A percentile compares a stretch with the other conserved stretches of the same genome.
Evolutionary conservation across 2,797 vertebrate genomes (phyloP).

Genomic region (Dendrocincla tyrannina): DNA sequence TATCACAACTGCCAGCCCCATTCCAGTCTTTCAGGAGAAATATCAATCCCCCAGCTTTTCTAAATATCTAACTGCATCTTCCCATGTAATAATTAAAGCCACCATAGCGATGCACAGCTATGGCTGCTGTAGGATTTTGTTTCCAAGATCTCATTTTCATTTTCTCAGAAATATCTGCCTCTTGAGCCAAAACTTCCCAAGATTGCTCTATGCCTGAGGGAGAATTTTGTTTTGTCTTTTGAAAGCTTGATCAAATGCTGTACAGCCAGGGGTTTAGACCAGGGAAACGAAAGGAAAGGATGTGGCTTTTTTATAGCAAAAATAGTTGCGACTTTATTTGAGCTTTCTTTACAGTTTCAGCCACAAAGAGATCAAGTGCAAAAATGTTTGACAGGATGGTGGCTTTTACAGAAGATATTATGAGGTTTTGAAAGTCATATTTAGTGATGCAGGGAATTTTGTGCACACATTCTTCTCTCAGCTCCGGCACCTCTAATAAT

Average conservation of each 20-base stretch:
- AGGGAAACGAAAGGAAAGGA: not conserved
- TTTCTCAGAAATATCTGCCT: not conserved
- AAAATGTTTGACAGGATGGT: conserved; percentile 15
- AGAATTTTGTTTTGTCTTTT: conserved; percentile 30
- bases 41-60: not conserved
- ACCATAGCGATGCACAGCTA: not conserved
- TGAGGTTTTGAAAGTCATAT: conserved; percentile 23
- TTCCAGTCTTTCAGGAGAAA: not conserved
- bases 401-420: not conserved
- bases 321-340: not conserved
- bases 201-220: conserved; percentile 10
- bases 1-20: not conserved
- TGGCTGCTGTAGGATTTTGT: not conserved
- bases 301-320: not conserved
- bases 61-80: not conserved
- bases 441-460: not conserved
- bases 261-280: conserved; percentile 23
- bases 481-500: not conserved
- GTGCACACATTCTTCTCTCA: not conserved
- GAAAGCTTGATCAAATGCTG: conserved; percentile 42
- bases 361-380: conserved; percentile 8
- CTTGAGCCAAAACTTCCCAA: conserved; percentile 21
- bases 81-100: not conserved
- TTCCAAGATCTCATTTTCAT: not conserved
- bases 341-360: conserved; percentile 19